Conservation (phyloP, 2,113 vertebrate species). For the Collichthys lucidus region DNA sequence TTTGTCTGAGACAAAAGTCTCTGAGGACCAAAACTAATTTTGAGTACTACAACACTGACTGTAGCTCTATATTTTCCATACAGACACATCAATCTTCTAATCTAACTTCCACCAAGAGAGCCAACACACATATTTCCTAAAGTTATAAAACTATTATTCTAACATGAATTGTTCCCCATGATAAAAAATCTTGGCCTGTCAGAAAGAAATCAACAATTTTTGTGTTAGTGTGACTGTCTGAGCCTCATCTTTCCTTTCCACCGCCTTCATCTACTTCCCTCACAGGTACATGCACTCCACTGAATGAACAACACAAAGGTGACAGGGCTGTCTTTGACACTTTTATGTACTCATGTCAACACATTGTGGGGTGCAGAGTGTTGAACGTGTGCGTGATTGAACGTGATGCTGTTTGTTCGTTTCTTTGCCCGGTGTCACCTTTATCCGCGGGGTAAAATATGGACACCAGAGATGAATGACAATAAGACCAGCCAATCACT, state of each 20-base stretch:
- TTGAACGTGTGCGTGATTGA: background rate
- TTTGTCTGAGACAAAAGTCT: too few species aligned
- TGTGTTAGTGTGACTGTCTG: background rate
- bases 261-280: background rate
- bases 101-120: background rate
- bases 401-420: slow-evolving; percentile 31
- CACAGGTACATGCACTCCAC: slow-evolving; percentile 5
- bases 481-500: slow-evolving; percentile 60
- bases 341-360: slow-evolving; percentile 2
- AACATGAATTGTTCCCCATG: background rate
- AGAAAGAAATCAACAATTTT: background rate
- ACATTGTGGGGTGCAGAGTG: background rate
- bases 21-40: too few species aligned
- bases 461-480: slow-evolving; percentile 57
- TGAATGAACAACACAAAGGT: slow-evolving; percentile 15
- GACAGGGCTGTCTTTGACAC: slow-evolving; percentile 18
- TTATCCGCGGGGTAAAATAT: slow-evolving; percentile 27
- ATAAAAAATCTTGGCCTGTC: background rate
- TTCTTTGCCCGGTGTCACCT: slow-evolving; percentile 25
- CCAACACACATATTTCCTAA: background rate
- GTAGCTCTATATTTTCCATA: background rate
- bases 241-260: slow-evolving; percentile 9
- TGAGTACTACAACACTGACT: too few species aligned
- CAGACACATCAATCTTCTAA: background rate
- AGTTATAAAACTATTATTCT: background rate